These are phyloP conservation scores for Antidorcas marsupialis DNA, from an alignment of 2,113 vertebrate genomes.

Conservation along the genomic window DNA sequence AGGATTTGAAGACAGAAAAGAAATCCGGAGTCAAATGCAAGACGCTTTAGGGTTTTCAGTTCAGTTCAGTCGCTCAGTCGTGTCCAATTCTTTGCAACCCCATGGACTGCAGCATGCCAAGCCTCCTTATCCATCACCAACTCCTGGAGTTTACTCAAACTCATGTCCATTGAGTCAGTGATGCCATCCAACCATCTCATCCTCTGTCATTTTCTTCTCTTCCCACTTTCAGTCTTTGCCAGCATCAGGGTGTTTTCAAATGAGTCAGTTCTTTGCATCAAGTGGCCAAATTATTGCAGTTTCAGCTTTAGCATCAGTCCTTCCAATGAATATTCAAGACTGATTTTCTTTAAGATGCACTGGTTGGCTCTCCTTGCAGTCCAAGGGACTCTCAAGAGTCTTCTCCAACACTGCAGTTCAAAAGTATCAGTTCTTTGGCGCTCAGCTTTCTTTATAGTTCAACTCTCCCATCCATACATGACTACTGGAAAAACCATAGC, in stretches of 20 bases:
- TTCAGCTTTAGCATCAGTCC: background rate
- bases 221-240: background rate
- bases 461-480: background rate
- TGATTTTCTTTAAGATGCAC: background rate
- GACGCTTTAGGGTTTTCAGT: background rate
- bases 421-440: accelerated
- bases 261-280: background rate
- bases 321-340: background rate
- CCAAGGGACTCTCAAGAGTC: background rate
- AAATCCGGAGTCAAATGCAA: background rate
- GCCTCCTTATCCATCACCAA: background rate
- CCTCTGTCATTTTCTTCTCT: background rate
- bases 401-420: background rate
- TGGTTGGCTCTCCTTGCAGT: background rate
- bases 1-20: background rate
- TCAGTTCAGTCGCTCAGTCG: background rate
- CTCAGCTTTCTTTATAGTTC: background rate
- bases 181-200: background rate
- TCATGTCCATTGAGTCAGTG: background rate
- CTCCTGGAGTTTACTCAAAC: background rate
- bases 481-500: background rate
- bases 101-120: background rate
- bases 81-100: background rate
- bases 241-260: background rate
- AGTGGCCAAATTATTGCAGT: background rate